Conservation (phyloP, 2,797 vertebrate genomes). For the Hippoglossus hippoglossus region DNA sequence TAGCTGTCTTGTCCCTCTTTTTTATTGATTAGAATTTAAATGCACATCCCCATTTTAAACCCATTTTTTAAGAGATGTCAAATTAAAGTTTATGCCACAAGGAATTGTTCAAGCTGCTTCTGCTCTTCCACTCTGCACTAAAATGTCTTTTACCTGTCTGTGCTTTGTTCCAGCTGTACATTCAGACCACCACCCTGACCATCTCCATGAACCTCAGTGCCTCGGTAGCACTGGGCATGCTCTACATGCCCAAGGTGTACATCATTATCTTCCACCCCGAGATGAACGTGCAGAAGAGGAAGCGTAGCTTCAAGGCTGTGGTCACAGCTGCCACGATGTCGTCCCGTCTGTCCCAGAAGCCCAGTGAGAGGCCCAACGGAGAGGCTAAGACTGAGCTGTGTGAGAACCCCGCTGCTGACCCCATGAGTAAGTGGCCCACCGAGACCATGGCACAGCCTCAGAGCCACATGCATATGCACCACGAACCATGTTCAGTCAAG, state of each 20-base stretch:
- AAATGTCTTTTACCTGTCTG: conserved; percentile 22
- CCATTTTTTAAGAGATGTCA: conserved; percentile 26
- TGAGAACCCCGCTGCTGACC: conserved; percentile 86
- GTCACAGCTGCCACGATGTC: conserved; percentile 99
- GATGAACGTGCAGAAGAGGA: conserved; percentile 98
- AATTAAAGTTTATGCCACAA: conserved; percentile 18
- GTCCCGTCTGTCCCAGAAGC: conserved; percentile 94
- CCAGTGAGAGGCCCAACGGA: conserved; percentile 96
- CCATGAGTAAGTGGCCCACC: conserved; percentile 75
- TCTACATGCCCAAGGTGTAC: conserved; percentile 99
- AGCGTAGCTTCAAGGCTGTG: conserved; percentile 98
- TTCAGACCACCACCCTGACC: conserved; percentile 98
- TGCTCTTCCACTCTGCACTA: conserved; percentile 6
- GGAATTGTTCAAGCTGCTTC: background rate
- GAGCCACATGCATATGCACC: background rate
- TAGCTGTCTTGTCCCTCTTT: conserved; percentile 28
- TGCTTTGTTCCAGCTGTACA: conserved; percentile 90
- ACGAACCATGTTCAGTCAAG: background rate
- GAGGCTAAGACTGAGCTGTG: conserved; percentile 98
- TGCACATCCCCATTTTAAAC: conserved; percentile 20
- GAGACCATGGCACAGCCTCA: conserved; percentile 10
- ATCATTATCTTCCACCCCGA: conserved; percentile 99
- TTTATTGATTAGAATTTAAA: conserved; percentile 44
- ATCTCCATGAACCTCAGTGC: conserved; percentile 99
- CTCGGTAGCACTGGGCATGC: conserved; percentile 98